These are phyloP conservation scores for Mustelus asterias DNA, from an alignment of 2,113 vertebrate species.

Conservation along the genomic window DNA sequence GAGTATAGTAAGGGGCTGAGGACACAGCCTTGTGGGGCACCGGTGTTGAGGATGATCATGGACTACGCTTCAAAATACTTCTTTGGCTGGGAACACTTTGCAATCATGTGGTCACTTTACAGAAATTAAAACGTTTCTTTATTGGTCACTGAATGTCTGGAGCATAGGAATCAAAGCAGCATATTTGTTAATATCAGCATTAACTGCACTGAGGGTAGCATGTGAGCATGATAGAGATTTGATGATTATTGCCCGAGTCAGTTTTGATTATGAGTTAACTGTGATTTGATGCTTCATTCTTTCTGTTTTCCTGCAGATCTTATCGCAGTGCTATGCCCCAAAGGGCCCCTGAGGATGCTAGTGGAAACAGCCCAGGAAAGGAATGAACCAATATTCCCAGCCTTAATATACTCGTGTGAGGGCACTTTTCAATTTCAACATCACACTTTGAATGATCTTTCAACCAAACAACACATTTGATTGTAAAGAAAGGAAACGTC, in stretches of 20 bases:
- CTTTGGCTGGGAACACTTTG: background rate
- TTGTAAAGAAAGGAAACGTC: background rate
- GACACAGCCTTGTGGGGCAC: no score
- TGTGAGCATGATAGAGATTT: background rate
- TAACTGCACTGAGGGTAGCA: background rate
- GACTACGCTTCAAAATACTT: background rate
- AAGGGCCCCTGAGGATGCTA: slow-evolving; percentile 86
- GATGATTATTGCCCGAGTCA: background rate
- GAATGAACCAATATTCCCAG: slow-evolving; percentile 95
- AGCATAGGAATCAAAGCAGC: background rate
- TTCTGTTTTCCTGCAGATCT: slow-evolving; percentile 65
- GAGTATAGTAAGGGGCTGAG: no score
- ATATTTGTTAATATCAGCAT: background rate
- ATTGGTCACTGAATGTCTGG: background rate
- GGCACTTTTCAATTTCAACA: slow-evolving; percentile 40
- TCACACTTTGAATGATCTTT: background rate
- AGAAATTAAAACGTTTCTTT: background rate
- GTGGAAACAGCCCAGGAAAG: slow-evolving; percentile 96
- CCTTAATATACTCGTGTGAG: slow-evolving; percentile 96
- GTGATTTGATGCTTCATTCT: background rate
- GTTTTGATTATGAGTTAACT: background rate
- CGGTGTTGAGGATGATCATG: no score
- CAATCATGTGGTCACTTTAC: background rate
- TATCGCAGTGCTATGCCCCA: slow-evolving; percentile 85
- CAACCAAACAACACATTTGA: background rate